A percentile compares a stretch with the other conserved stretches of the same genome.
Conservation (phyloP, 2,888 invertebrate genomes). For the Pyrgus malvae region DNA sequence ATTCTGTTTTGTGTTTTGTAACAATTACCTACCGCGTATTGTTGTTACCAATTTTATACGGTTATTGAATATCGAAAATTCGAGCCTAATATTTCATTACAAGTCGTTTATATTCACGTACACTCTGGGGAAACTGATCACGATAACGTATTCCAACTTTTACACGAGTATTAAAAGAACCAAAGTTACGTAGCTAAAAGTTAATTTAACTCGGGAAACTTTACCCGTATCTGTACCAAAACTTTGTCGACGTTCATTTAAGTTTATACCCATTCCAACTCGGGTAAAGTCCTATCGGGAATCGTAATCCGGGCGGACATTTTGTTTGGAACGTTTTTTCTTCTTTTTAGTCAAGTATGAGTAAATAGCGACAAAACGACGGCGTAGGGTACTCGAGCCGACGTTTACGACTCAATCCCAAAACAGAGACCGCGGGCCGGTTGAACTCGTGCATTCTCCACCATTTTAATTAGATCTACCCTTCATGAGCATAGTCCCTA, state of each 20-base stretch:
- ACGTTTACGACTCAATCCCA: conserved; percentile 80
- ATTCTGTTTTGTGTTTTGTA: conserved; percentile 60
- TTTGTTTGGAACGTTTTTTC: conserved; percentile 46
- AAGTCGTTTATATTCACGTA: neutral
- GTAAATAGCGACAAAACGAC: conserved; percentile 71
- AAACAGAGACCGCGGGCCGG: conserved; percentile 64
- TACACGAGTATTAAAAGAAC: conserved; percentile 18
- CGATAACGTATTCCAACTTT: conserved; percentile 14
- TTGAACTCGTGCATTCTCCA: conserved; percentile 57
- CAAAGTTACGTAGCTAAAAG: conserved; percentile 25
- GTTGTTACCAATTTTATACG: conserved; percentile 54
- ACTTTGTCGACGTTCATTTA: conserved; percentile 54
- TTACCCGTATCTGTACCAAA: conserved; percentile 45
- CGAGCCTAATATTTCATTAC: neutral
- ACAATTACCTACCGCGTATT: conserved; percentile 49
- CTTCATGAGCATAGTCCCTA: conserved; percentile 34
- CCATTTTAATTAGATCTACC: conserved; percentile 64
- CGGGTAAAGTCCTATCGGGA: conserved; percentile 48
- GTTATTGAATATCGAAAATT: conserved; percentile 25
- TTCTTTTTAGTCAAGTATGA: conserved; percentile 52
- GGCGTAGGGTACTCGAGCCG: conserved; percentile 67
- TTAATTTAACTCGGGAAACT: conserved; percentile 52
- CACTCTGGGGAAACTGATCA: neutral
- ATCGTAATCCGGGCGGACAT: conserved; percentile 51
- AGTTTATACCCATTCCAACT: conserved; percentile 52